Evolutionary conservation across 2,888 invertebrate genomes (phyloP), one percentile per base, ranked within the genome.

Genomic region (Poecilobothrus nobilitatus): DNA sequence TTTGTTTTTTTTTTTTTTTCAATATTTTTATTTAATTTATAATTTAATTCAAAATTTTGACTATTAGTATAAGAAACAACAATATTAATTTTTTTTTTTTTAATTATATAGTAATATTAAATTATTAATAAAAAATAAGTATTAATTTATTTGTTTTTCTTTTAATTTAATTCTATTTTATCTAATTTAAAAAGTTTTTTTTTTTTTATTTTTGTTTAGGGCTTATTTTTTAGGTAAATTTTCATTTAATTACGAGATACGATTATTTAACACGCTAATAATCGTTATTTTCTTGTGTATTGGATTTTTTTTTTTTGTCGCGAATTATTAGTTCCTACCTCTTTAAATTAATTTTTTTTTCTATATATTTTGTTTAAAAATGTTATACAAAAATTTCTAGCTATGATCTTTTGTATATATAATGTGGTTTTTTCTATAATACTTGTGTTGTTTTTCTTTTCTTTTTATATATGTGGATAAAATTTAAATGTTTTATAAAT

Each of bases 291-390:
- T 2, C 15, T 53, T 53, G n/a, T 18, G 9, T 53, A 18, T 53
- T 18, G 15, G 53, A 6, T 53, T 53, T 53, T 53, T 18, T 65
- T 33, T 65, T 65, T 27, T 27, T 27, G 27, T 65, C 33, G 65
- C 34, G 34, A 37, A 65, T 65, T n/a, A 34, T 65, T 65, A 33
- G 65, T 37, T 65, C 65, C 65, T 65, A 65, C 20, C 22, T 37
- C n/a, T 18, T 34, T 37, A 12, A 34, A 18, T 65, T 65, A 33
- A 37, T 64, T 64, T 64, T 64, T 33, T 64, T 15, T 64, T 33
- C 12, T n/a, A 65, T 34, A 27, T 33, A 22, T 27, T 34, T n/a
- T 65, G n/a, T n/a, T 37, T 37, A 64, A 33, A 33, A 53, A 53
- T 53, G 15, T 53, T 53, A 53, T 53, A 53, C 53, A 53, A 53